Evolutionary conservation across 2,888 invertebrate genomes (phyloP).

Genomic region (Spisula solida): DNA sequence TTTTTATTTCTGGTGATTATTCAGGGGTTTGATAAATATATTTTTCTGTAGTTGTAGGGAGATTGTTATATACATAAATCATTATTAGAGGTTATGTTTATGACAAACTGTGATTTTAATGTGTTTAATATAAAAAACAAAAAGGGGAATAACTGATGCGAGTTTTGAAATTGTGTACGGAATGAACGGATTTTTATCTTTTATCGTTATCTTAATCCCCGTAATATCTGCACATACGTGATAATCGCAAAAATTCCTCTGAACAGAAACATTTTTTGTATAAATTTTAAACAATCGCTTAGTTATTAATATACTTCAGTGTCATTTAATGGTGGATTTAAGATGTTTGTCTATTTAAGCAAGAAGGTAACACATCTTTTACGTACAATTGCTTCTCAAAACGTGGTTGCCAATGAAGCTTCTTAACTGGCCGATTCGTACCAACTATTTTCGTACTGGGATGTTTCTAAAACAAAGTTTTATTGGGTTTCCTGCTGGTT

Average conservation of each 20-base stretch:
- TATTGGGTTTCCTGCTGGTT: not conserved
- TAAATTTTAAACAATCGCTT: not conserved
- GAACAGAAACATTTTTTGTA: not conserved
- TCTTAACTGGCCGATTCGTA: not conserved
- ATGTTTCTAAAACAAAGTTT: not conserved
- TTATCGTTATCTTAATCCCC: not conserved
- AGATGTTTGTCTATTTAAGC: slow-evolving; percentile 63
- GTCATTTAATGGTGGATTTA: not conserved
- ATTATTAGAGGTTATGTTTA: too few species aligned
- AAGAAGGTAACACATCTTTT: slow-evolving; percentile 50
- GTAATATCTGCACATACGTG: not conserved
- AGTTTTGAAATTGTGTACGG: too few species aligned
- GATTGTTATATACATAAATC: too few species aligned
- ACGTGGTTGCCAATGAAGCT: slow-evolving; percentile 54
- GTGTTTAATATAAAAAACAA: too few species aligned
- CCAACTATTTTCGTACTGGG: not conserved
- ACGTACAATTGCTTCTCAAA: too few species aligned
- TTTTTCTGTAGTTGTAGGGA: too few species aligned
- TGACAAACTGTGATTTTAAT: too few species aligned
- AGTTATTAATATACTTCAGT: not conserved
- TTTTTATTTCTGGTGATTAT: too few species aligned
- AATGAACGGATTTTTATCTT: not conserved
- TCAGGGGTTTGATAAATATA: too few species aligned
- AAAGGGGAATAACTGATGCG: too few species aligned
- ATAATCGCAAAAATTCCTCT: not conserved